A percentile compares a stretch with the other conserved stretches of the same genome.
Evolutionary conservation across 1,140 invertebrate species (phyloP).

Genomic region (Palaemon carinicauda): DNA sequence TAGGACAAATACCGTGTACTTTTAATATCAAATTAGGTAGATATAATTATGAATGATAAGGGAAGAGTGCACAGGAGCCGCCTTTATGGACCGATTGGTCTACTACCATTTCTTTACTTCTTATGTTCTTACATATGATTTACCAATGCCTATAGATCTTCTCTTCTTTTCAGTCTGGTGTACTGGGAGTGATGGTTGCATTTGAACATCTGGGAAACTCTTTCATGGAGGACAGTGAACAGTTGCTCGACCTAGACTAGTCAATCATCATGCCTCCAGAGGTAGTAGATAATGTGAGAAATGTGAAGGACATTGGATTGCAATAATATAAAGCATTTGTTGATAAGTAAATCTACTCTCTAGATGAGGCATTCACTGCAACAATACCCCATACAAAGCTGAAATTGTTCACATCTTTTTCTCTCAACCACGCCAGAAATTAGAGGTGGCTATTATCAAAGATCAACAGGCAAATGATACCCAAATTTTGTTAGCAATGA

Average conservation of each 20-base stretch:
- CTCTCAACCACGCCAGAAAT: not conserved
- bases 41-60: too few relatives aligned
- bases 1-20: too few relatives aligned
- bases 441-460: not conserved
- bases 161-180: too few relatives aligned
- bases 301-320: not conserved
- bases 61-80: too few relatives aligned
- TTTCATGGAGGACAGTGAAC: not conserved
- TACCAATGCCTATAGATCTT: too few relatives aligned
- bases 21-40: too few relatives aligned
- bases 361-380: not conserved
- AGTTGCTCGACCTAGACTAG: not conserved
- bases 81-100: too few relatives aligned
- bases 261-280: not conserved
- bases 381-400: not conserved
- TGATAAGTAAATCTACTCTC: not conserved
- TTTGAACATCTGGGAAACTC: too few relatives aligned
- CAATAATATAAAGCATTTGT: not conserved
- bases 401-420: slow-evolving; percentile 7
- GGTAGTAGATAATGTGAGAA: not conserved
- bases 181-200: too few relatives aligned
- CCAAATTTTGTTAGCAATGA: not conserved
- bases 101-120: too few relatives aligned
- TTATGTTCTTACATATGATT: too few relatives aligned
- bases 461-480: not conserved